Evolutionary conservation across 2,888 invertebrate genomes (phyloP).

Genomic region (Tortrix viridana): DNA sequence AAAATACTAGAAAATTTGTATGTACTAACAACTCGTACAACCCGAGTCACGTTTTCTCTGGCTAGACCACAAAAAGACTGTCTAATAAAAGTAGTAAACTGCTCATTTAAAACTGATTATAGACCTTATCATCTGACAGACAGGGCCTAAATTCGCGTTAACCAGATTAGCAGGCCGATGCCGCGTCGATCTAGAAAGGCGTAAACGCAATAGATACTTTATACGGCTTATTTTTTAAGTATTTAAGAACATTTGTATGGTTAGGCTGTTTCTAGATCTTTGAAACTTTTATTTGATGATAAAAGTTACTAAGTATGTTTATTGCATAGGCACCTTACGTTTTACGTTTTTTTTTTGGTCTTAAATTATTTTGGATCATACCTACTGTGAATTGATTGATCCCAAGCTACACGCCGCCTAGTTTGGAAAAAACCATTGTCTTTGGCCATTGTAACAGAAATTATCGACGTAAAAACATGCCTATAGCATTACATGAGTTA

Average conservation of each 20-base stretch:
- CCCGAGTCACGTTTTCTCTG: background rate
- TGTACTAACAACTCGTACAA: background rate
- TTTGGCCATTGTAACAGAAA: too few relatives aligned
- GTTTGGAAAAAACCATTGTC: too few relatives aligned
- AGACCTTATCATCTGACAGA: background rate
- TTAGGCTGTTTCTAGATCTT: too few relatives aligned
- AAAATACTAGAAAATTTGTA: slow-evolving; percentile 10
- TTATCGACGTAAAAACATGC: background rate
- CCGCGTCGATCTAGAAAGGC: background rate
- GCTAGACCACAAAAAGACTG: slow-evolving; percentile 4
- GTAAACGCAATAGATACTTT: background rate
- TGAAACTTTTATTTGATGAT: too few relatives aligned
- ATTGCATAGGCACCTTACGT: too few relatives aligned
- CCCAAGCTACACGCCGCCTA: too few relatives aligned
- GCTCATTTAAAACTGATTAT: background rate
- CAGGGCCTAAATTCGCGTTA: background rate
- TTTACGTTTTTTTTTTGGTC: too few relatives aligned
- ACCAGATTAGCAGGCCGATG: background rate
- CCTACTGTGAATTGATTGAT: too few relatives aligned
- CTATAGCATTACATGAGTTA: background rate
- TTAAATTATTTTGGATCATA: too few relatives aligned
- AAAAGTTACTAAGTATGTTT: too few relatives aligned
- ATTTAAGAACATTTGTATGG: too few relatives aligned
- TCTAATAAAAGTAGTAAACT: background rate
- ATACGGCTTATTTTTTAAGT: too few relatives aligned